Conservation (phyloP, 2,888 invertebrate species). For the Prionchulus punctatus region DNA sequence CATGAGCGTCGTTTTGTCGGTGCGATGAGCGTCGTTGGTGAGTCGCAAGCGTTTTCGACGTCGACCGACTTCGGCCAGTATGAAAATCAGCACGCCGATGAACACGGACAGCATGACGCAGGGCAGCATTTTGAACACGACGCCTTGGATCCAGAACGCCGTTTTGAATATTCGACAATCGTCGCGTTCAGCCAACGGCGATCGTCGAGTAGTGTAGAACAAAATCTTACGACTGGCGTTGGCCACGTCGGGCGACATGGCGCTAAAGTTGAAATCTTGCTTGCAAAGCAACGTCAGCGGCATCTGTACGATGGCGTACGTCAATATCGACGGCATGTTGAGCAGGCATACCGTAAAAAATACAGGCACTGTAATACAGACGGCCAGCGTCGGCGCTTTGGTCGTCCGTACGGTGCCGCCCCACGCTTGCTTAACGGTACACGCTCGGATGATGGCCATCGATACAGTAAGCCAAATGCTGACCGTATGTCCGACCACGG, state of each 20-base stretch:
- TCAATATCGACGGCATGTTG: not conserved
- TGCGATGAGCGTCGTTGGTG: not conserved
- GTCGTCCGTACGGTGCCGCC: not conserved
- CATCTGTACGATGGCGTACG: not conserved
- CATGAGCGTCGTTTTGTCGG: conserved; percentile 2
- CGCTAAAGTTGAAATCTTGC: not conserved
- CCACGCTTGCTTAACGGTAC: not conserved
- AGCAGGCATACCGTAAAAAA: not conserved
- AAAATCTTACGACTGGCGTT: not conserved
- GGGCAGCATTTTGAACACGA: conserved; percentile 2
- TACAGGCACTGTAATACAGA: not conserved
- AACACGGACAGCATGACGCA: not conserved
- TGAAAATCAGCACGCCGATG: not conserved
- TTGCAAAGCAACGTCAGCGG: too few species aligned
- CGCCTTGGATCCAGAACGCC: not conserved
- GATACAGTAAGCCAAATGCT: conserved; percentile 11
- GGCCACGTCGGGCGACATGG: too few species aligned
- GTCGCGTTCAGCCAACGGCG: not conserved
- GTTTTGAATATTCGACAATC: too few species aligned
- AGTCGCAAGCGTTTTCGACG: not conserved
- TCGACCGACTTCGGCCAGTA: not conserved
- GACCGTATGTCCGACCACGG: conserved; percentile 7
- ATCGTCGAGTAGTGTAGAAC: not conserved
- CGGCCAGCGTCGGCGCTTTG: not conserved
- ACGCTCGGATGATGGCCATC: conserved; percentile 7